Percentiles rank a stretch among this genome's conserved stretches.
These are phyloP conservation scores for Campoletis sonorensis DNA, from an alignment of 1,140 invertebrate genomes.

Conservation along the genomic window DNA sequence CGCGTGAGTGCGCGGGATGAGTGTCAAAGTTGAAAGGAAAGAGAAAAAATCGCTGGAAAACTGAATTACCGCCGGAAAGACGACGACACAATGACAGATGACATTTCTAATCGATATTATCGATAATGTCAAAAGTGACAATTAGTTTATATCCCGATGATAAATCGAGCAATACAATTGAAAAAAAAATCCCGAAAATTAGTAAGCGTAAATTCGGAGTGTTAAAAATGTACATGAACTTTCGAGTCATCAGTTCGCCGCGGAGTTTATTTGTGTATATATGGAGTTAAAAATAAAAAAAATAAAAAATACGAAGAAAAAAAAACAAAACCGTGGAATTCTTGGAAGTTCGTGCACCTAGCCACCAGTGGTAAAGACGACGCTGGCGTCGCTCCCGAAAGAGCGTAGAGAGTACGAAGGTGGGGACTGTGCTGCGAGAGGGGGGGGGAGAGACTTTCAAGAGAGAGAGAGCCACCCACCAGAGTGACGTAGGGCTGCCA, in stretches of 20 bases:
- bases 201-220: too few species aligned
- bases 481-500: slow-evolving; percentile 70
- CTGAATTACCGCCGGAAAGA: too few species aligned
- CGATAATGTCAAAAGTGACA: too few species aligned
- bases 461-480: slow-evolving; percentile 38
- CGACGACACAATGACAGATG: too few species aligned
- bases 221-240: too few species aligned
- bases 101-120: too few species aligned
- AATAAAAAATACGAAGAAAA: background rate
- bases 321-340: background rate
- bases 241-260: too few species aligned
- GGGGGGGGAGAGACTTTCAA: slow-evolving; percentile 33
- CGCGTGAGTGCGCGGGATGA: background rate
- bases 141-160: too few species aligned
- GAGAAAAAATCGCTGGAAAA: background rate
- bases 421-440: background rate
- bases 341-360: background rate
- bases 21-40: background rate
- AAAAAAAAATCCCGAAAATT: too few species aligned
- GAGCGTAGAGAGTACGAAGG: too few species aligned
- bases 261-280: too few species aligned
- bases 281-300: background rate
- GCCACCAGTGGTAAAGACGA: slow-evolving; percentile 12
- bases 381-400: slow-evolving; percentile 3
- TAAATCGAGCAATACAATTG: too few species aligned